phyloP scores from a whole-genome alignment of 2,888 invertebrate genomes.

The Conchocele bisecta region DNA sequence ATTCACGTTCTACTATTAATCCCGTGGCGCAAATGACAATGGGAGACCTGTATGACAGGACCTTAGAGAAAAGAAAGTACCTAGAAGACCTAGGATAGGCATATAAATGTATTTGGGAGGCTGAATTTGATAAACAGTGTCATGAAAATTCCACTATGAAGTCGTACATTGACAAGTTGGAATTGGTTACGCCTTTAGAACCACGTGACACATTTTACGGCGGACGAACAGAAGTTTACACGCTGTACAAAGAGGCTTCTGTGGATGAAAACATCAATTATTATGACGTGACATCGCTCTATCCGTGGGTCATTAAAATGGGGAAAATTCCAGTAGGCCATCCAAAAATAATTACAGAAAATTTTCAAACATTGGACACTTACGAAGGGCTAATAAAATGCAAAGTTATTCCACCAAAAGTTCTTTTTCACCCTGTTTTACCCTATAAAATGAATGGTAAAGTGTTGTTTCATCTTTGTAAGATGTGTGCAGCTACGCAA shows the following conservation, averaged over 20 bases:
- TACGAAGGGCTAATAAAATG: too few relatives aligned
- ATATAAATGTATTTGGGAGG: conserved; percentile 62
- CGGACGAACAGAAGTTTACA: conserved; percentile 27
- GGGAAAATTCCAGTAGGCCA: too few relatives aligned
- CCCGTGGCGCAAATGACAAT: conserved; percentile 34
- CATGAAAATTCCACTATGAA: conserved; percentile 35
- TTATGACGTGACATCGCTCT: conserved; percentile 29
- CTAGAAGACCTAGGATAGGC: conserved; percentile 42
- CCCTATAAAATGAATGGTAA: too few relatives aligned
- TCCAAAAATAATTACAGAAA: too few relatives aligned
- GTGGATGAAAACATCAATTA: conserved; percentile 13
- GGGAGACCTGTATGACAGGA: conserved; percentile 33
- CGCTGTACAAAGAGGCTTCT: conserved; percentile 26
- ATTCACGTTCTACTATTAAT: conserved; percentile 19
- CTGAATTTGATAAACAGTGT: conserved; percentile 51
- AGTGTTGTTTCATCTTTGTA: too few relatives aligned
- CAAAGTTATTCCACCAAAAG: too few relatives aligned
- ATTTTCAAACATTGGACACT: too few relatives aligned
- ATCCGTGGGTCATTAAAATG: too few relatives aligned
- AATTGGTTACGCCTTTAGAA: neutral
- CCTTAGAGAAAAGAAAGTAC: conserved; percentile 32
- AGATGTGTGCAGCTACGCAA: too few relatives aligned
- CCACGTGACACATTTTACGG: conserved; percentile 12
- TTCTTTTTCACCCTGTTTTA: too few relatives aligned
- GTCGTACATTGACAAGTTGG: conserved; percentile 28